Conservation (phyloP, 2,113 vertebrate genomes). For the Melanocharis versteri region DNA sequence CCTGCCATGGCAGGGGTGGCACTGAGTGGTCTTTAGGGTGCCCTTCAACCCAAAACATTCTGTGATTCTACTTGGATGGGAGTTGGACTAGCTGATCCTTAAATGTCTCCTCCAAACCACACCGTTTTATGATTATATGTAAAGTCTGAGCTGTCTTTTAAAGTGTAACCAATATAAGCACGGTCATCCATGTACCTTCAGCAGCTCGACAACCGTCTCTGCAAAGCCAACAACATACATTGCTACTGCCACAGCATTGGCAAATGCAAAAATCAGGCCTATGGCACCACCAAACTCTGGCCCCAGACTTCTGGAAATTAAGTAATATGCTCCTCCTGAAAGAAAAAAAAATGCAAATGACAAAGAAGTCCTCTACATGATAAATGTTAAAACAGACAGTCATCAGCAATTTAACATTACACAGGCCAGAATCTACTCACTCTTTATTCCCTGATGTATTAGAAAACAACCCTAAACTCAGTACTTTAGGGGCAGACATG, state of each 20-base stretch:
- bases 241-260: constrained; percentile 96
- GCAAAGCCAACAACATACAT: constrained; percentile 99
- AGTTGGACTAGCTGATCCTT: background rate
- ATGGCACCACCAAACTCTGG: constrained; percentile 98
- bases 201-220: constrained; percentile 91
- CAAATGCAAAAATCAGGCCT: constrained; percentile 96
- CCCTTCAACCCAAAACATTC: background rate
- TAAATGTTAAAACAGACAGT: background rate
- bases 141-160: too few species aligned
- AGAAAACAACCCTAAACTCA: background rate
- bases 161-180: background rate
- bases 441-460: background rate
- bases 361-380: background rate
- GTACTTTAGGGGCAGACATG: background rate
- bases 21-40: background rate
- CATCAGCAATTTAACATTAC: background rate
- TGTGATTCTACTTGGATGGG: background rate
- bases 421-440: fast-evolving
- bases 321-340: constrained; percentile 93
- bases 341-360: background rate
- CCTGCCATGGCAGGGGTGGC: background rate
- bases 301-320: constrained; percentile 96
- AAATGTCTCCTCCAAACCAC: background rate
- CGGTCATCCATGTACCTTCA: constrained; percentile 70
- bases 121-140: background rate